A percentile compares a stretch with the other conserved stretches of the same genome.
Conservation (phyloP, 1,140 invertebrate genomes). For the Drepana arcuata region DNA sequence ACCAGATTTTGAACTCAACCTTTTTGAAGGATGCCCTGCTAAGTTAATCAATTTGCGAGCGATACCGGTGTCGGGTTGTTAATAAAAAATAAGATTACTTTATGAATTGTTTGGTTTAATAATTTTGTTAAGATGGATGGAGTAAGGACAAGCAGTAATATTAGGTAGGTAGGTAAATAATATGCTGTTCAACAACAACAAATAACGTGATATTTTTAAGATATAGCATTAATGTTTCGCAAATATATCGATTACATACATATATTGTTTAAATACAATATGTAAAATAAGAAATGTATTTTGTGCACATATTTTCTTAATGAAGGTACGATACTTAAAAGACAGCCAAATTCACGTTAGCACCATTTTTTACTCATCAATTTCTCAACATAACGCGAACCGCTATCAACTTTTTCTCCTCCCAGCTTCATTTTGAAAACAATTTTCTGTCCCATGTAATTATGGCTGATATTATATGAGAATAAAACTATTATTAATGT, state of each 20-base stretch:
- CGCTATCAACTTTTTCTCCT: conserved; percentile 46
- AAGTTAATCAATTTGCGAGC: conserved; percentile 53
- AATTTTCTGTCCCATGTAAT: conserved; percentile 66
- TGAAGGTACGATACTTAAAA: too few species aligned
- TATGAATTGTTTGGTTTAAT: conserved; percentile 1
- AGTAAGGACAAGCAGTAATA: too few species aligned
- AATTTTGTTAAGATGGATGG: too few species aligned
- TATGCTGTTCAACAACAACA: too few species aligned
- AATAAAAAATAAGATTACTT: conserved; percentile 16
- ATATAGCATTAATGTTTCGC: too few species aligned
- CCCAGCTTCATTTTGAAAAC: conserved; percentile 52
- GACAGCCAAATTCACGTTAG: conserved; percentile 28
- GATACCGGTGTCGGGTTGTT: conserved; percentile 17
- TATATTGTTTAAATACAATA: too few species aligned
- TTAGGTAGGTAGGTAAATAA: too few species aligned
- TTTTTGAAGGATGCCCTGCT: conserved; percentile 23
- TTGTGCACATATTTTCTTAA: too few species aligned
- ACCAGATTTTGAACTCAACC: conserved; percentile 35
- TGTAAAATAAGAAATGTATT: too few species aligned
- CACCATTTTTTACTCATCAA: conserved; percentile 51
- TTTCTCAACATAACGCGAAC: conserved; percentile 32
- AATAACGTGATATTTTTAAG: too few species aligned
- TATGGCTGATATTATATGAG: conserved; percentile 55
- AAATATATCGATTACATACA: too few species aligned
- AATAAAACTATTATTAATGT: conserved; percentile 64